phyloP scores from a whole-genome alignment of 2,888 invertebrate genomes.

The Catocala nupta region DNA sequence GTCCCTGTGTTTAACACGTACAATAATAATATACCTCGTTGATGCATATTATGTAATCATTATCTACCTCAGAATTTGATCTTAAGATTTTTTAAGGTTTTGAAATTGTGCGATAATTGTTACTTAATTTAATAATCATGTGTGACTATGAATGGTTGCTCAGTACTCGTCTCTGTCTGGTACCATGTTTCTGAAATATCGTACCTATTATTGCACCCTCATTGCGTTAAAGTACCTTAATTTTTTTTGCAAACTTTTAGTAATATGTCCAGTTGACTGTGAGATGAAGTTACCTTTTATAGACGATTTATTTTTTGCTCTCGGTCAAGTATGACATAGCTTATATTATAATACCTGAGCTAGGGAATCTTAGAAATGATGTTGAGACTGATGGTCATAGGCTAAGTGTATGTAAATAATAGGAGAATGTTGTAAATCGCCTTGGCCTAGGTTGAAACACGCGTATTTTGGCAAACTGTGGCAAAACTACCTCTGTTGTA shows the following conservation, averaged over 20 bases:
- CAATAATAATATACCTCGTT: conserved; percentile 81
- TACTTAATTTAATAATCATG: conserved; percentile 83
- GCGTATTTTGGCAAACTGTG: conserved; percentile 73
- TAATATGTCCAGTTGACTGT: conserved; percentile 79
- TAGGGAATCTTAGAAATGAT: conserved; percentile 79
- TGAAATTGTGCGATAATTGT: conserved; percentile 83
- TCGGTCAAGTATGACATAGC: conserved; percentile 77
- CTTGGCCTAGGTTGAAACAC: conserved; percentile 85
- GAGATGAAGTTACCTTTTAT: conserved; percentile 82
- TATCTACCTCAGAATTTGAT: conserved; percentile 86
- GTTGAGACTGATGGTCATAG: conserved; percentile 86
- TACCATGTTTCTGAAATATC: conserved; percentile 75
- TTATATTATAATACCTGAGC: conserved; percentile 78
- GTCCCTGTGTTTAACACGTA: conserved; percentile 71
- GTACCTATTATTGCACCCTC: conserved; percentile 72
- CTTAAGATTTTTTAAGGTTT: conserved; percentile 85
- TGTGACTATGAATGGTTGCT: conserved; percentile 82
- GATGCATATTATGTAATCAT: conserved; percentile 84
- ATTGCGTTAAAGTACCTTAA: conserved; percentile 70
- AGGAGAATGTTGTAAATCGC: conserved; percentile 84
- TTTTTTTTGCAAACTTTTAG: conserved; percentile 66
- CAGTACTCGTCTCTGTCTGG: conserved; percentile 76
- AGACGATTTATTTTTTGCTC: conserved; percentile 79
- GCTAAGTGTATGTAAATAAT: conserved; percentile 86
- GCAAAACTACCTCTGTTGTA: conserved; percentile 75